Evolutionary conservation across 2,113 vertebrate species (phyloP), one percentile per base, ranked within the genome.

Genomic region (Phoenicopterus ruber): DNA sequence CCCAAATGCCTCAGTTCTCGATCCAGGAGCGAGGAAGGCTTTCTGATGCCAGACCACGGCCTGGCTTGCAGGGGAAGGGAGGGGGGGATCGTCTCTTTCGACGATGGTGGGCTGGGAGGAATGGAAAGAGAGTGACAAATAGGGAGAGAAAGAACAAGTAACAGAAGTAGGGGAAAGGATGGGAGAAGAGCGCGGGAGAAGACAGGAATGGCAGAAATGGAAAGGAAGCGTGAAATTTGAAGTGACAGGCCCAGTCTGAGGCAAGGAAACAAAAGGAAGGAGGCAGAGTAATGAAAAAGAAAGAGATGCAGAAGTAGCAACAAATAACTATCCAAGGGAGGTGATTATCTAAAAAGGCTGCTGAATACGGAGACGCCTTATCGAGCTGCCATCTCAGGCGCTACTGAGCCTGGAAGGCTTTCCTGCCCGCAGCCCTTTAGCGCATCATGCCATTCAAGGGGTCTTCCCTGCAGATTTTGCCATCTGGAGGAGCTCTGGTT

Each of bases 31-130:
- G 2, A 97, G 94, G 94, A 95, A 97, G 95, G 81, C 57, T 69
- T 96, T 96, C 74, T 93, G 79, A 78, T 96, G 97, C 97, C 96
- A 97, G 97, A 97, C 94, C 96, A 97, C 89, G 89, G 95, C 94
- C 88, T 78, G 88, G 94, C 73, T 96, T 87, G 94, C 77, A 67
- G 82, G 58, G 67, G 77, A 73, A 92, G n/a, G 83, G 84, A 49
- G 11, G 58, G 52, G 63, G 65, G 46, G n/a, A 94, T 65, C 1
- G 6, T 86, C 89, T 95, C 90, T 52, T 82, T 95, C 94, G 0
- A 94, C 62, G 32, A 97, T 91, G 95, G 96, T 97, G 96, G 97
- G 82, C 95, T 86, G 84, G 67, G 59, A 95, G 59, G 55, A 81
- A 94, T 81, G 89, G 90, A 86, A 90, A 93, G 90, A 71, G 69